These are phyloP conservation scores for Crenuchus spilurus DNA, from an alignment of 2,797 vertebrate genomes.

Conservation along the genomic window DNA sequence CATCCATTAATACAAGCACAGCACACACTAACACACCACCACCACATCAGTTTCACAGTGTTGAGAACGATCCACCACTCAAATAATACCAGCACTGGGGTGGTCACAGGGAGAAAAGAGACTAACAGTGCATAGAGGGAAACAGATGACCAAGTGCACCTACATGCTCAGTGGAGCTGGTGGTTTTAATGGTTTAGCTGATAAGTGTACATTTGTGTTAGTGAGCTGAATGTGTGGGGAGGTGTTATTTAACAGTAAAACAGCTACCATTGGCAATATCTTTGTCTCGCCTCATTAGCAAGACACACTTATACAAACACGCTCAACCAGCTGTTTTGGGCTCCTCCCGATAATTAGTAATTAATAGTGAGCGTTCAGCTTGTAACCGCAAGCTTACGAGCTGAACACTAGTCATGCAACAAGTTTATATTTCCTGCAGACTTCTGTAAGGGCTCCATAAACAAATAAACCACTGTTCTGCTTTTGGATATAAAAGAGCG, in stretches of 20 bases:
- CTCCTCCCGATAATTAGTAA: slow-evolving; percentile 36
- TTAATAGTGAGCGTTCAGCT: slow-evolving; percentile 1
- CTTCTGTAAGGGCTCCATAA: slow-evolving; percentile 19
- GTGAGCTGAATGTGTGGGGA: not conserved
- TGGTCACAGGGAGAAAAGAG: too few relatives aligned
- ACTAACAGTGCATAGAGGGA: too few relatives aligned
- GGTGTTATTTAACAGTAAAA: slow-evolving; percentile 34
- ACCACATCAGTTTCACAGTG: too few relatives aligned
- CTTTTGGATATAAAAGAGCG: not conserved
- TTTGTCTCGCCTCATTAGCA: slow-evolving; percentile 36
- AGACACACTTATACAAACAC: not conserved
- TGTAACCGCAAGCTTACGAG: slow-evolving; percentile 21
- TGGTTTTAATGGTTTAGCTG: not conserved
- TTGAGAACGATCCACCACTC: too few relatives aligned
- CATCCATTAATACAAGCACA: too few relatives aligned
- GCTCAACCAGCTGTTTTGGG: slow-evolving; percentile 18
- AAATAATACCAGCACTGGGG: too few relatives aligned
- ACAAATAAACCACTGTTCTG: slow-evolving; percentile 47
- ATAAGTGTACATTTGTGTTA: slow-evolving; percentile 2
- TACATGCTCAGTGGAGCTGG: too few relatives aligned
- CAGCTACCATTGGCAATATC: slow-evolving; percentile 18
- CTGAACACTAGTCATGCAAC: slow-evolving; percentile 20
- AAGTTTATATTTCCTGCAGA: slow-evolving; percentile 39
- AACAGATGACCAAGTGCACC: too few relatives aligned
- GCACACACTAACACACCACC: too few relatives aligned